phyloP scores from a whole-genome alignment of 2,113 vertebrate species.

The Antechinus stuartii region DNA sequence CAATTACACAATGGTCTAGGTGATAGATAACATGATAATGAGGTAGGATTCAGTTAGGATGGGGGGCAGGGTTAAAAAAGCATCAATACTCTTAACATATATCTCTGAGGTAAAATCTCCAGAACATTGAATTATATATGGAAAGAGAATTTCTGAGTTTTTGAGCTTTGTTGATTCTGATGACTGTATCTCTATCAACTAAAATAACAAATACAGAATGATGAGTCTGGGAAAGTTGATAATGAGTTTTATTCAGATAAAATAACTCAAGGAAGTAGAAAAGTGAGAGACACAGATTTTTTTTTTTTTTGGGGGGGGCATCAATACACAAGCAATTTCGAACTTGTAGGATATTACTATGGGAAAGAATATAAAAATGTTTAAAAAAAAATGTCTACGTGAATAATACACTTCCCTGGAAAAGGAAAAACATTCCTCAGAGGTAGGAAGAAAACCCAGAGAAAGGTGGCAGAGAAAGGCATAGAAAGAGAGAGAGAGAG shows the following conservation, averaged over 20 bases:
- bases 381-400: neutral
- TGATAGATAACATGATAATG: neutral
- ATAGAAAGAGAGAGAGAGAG: neutral
- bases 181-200: neutral
- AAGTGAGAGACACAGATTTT: neutral
- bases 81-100: neutral
- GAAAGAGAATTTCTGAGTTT: neutral
- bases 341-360: neutral
- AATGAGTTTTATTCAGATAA: neutral
- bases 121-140: neutral
- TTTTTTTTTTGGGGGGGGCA: neutral
- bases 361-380: neutral
- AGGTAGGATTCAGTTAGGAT: neutral
- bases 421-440: neutral
- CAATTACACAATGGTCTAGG: neutral
- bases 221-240: neutral
- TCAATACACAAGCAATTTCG: neutral
- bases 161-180: neutral
- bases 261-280: neutral
- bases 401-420: neutral
- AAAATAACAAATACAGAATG: neutral
- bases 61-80: neutral
- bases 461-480: neutral
- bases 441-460: neutral
- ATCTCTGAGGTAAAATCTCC: neutral